Percentiles rank a stretch among this genome's conserved stretches.
phyloP scores from a whole-genome alignment of 2,113 vertebrate species.

The Pseudopodoces humilis region DNA sequence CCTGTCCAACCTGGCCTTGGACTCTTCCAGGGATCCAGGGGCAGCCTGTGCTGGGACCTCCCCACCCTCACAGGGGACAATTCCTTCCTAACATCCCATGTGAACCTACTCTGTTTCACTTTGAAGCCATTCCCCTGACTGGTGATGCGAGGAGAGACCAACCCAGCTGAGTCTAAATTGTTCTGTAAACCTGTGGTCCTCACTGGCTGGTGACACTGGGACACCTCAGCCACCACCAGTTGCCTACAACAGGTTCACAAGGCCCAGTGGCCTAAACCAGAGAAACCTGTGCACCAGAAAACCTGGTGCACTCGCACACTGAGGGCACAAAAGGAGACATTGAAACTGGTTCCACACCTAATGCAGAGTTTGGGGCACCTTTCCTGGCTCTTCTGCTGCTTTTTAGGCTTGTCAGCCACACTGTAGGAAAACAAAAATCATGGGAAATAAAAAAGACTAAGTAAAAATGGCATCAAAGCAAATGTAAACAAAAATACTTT shows the following conservation, averaged over 20 bases:
- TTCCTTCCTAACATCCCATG: neutral
- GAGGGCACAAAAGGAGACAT: slow-evolving; percentile 69
- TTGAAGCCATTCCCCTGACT: accelerated
- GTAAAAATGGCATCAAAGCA: slow-evolving; percentile 69
- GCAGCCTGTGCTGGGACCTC: neutral
- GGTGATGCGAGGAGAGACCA: neutral
- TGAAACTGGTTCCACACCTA: slow-evolving; percentile 73
- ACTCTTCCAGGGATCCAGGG: neutral
- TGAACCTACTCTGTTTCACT: neutral
- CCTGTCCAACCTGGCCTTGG: neutral
- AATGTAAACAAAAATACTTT: slow-evolving; percentile 57
- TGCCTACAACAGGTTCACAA: neutral
- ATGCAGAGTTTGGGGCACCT: slow-evolving; percentile 72
- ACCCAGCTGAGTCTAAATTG: neutral
- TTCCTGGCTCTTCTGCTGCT: slow-evolving; percentile 74
- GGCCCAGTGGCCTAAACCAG: neutral
- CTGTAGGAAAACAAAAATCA: slow-evolving; percentile 74
- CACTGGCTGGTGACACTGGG: neutral
- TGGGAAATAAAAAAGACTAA: slow-evolving; percentile 70
- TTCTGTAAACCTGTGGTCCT: neutral
- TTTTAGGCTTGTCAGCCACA: slow-evolving; percentile 74
- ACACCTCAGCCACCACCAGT: neutral
- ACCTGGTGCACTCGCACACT: slow-evolving; percentile 41
- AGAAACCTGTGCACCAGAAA: slow-evolving; percentile 31
- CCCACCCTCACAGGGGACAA: neutral